phyloP scores from a whole-genome alignment of 2,113 vertebrate species.

The Percopsis transmontana region DNA sequence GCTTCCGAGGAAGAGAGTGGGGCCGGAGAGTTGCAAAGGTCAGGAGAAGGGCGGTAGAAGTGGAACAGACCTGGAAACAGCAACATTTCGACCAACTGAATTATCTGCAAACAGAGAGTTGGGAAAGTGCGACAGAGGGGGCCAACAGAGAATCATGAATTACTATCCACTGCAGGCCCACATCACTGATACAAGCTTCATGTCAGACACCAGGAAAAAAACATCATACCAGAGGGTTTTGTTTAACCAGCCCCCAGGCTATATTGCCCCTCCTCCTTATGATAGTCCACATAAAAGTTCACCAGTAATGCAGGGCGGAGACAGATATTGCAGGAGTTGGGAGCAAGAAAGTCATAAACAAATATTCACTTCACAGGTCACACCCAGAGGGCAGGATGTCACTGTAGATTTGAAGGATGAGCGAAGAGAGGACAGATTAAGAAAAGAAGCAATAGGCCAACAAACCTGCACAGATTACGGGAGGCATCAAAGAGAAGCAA shows the following conservation, averaged over 20 bases:
- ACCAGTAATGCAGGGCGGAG: constrained; percentile 17
- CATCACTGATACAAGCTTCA: constrained; percentile 21
- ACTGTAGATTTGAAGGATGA: constrained; percentile 18
- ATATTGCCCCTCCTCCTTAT: constrained; percentile 87
- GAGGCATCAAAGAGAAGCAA: constrained; percentile 50
- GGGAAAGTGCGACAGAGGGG: constrained; percentile 44
- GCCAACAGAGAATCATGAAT: constrained; percentile 22
- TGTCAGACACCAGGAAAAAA: constrained; percentile 48
- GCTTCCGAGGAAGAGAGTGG: constrained; percentile 67
- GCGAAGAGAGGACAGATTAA: constrained; percentile 22
- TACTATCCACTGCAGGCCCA: constrained; percentile 30
- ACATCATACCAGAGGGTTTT: constrained; percentile 39
- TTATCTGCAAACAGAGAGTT: constrained; percentile 37
- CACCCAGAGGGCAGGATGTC: constrained; percentile 32
- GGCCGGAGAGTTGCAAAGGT: constrained; percentile 47
- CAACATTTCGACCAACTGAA: constrained; percentile 36
- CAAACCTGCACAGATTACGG: constrained; percentile 55
- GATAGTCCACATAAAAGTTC: constrained; percentile 72
- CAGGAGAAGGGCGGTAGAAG: constrained; percentile 40
- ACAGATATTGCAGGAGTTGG: constrained; percentile 21
- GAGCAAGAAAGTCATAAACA: constrained; percentile 47
- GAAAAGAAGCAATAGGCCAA: constrained; percentile 27
- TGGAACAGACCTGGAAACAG: constrained; percentile 28
- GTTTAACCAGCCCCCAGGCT: constrained; percentile 82
- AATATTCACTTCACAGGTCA: constrained; percentile 36